Base-by-base conservation (phyloP, 2,113 vertebrate species). In the Ovis canadensis region DNA sequence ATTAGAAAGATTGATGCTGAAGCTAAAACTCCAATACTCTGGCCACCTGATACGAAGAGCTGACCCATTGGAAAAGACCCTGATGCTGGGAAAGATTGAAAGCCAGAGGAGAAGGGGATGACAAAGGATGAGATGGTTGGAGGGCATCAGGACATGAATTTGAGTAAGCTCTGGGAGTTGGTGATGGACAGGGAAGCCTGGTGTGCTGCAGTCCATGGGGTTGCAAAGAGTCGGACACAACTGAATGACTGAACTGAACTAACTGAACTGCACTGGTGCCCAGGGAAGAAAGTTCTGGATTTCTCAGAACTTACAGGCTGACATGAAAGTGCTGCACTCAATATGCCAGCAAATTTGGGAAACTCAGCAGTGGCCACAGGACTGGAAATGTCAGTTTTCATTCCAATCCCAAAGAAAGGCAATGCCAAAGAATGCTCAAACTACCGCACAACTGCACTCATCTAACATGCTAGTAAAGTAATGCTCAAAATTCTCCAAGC, bases 191-290 rank as follows among this genome's bases (percentile, higher is more conserved):
- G n/a, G n/a, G n/a, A 71, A 40, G n/a, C 19, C 19, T 71, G 10
- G 67, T 71, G 5, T 71, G 10, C 67, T 40, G n/a, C 21, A 71
- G 5, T 71, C 67, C n/a, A 40, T 40, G 9, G n/a, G 5, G 5
- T 6, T 23, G n/a, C 67, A 40, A 36, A 71, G n/a, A 12, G n/a
- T 71, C 0, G 0, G 5, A 40, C n/a, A 71, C 0, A 8, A 23
- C 2, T 71, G n/a, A 71, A 36, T 21, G 5, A 71, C n/a, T 71
- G 67, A 71, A 40, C 19, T 71, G n/a, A 71, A 71, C n/a, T 71
- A 71, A 40, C 19, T 71, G n/a, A 71, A 71, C 67, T 31, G 2
- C 43, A 67, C 36, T 29, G n/a, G 6, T 67, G 1, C 14, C 23
- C 31, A 50, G 71, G 59, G 64, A 48, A 82, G 31, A 19, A 25